Evolutionary conservation across 2,113 vertebrate species (phyloP).

Genomic region (Bufo bufo): DNA sequence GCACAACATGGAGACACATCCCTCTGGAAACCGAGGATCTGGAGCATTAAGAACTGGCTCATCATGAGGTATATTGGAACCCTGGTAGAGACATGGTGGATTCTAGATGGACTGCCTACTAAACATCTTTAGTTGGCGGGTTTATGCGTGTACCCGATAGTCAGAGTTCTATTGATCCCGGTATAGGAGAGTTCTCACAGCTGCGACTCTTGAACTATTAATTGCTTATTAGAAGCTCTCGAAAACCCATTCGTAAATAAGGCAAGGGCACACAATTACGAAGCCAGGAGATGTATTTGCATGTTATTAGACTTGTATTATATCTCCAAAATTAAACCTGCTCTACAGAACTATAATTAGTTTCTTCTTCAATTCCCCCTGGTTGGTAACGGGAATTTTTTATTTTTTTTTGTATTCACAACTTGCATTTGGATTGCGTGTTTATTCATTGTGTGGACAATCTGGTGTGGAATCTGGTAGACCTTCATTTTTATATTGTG

Average conservation of each 20-base stretch:
- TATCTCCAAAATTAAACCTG: background rate
- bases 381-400: background rate
- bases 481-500: no score
- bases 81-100: background rate
- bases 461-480: no score
- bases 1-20: no score
- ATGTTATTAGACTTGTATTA: constrained; percentile 12
- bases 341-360: constrained; percentile 18
- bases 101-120: background rate
- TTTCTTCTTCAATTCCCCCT: constrained; percentile 23
- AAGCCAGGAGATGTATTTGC: constrained; percentile 11
- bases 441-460: no score
- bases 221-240: constrained; percentile 1
- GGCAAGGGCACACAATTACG: background rate
- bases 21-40: background rate
- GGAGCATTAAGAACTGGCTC: background rate
- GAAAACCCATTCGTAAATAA: constrained; percentile 37
- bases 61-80: no score
- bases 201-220: background rate
- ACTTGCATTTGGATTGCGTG: no score
- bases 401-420: background rate
- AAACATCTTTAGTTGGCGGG: background rate
- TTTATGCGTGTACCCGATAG: background rate
- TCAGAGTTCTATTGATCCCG: background rate
- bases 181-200: background rate